Percentiles rank a stretch among this genome's conserved stretches.
Evolutionary conservation across 2,888 invertebrate species (phyloP).

Genomic region (Cataglyphis rosenhaueri): DNA sequence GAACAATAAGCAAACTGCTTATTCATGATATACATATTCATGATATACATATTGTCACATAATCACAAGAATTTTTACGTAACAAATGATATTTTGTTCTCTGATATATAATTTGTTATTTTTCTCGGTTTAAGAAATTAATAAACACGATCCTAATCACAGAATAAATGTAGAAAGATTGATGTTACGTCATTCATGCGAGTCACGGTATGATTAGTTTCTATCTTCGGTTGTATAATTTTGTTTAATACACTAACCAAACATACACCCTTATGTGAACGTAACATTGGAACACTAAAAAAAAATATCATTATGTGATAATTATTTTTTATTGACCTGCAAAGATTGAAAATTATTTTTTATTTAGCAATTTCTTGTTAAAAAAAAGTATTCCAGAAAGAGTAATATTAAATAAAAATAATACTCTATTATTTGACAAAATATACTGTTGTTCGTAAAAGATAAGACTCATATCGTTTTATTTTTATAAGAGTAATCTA

Average conservation of each 20-base stretch:
- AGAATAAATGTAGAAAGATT: not conserved
- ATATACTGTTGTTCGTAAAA: not conserved
- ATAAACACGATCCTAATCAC: conserved; percentile 43
- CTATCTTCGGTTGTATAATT: not conserved
- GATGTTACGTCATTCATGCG: not conserved
- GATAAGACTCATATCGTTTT: not conserved
- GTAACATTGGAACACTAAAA: not conserved
- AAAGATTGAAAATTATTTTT: not conserved
- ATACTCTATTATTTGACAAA: not conserved
- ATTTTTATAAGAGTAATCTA: not conserved
- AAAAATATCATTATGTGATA: not conserved
- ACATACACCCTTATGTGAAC: not conserved
- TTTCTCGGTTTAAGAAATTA: conserved; percentile 29
- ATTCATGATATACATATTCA: too few species aligned
- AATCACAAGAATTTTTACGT: conserved; percentile 20
- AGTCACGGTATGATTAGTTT: conserved; percentile 45
- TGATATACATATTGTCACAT: too few species aligned
- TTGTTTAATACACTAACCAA: not conserved
- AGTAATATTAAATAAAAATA: not conserved
- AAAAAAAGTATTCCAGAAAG: not conserved
- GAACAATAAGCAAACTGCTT: not conserved
- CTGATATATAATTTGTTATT: not conserved
- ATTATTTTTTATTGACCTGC: too few species aligned
- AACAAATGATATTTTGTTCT: not conserved
- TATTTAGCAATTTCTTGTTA: not conserved